phyloP scores from a whole-genome alignment of 1,140 invertebrate species.

The Brachionus rotundiformis region DNA sequence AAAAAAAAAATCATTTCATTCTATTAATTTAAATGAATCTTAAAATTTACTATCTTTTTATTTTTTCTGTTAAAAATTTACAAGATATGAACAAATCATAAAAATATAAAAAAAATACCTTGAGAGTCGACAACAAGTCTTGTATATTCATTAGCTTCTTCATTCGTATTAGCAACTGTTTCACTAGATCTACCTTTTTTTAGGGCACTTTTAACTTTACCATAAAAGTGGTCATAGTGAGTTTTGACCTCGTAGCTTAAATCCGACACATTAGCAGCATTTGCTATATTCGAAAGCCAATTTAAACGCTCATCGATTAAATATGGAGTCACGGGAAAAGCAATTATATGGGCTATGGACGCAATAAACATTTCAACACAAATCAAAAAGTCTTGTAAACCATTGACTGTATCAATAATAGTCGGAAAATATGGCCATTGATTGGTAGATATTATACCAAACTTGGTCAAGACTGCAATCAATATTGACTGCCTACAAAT shows the following conservation, averaged over 20 bases:
- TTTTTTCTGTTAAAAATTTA: too few species aligned
- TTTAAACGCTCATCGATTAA: constrained; percentile 58
- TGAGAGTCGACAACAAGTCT: constrained; percentile 21
- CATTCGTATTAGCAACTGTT: background rate
- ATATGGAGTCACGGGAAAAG: constrained; percentile 87
- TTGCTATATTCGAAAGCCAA: constrained; percentile 26
- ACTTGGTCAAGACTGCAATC: constrained; percentile 81
- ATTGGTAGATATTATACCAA: constrained; percentile 72
- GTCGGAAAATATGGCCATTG: constrained; percentile 53
- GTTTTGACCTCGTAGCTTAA: constrained; percentile 36
- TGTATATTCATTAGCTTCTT: constrained; percentile 13
- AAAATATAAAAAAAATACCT: background rate
- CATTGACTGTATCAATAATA: constrained; percentile 49
- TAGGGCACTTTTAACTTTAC: constrained; percentile 23
- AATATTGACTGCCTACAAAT: constrained; percentile 79
- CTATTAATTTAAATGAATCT: too few species aligned
- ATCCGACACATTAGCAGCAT: constrained; percentile 48
- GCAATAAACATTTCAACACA: constrained; percentile 97
- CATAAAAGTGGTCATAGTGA: constrained; percentile 40
- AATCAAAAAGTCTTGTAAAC: constrained; percentile 81
- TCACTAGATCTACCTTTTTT: background rate
- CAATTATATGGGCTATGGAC: constrained; percentile 88
- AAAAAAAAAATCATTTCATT: too few species aligned
- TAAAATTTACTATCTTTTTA: too few species aligned
- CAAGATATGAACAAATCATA: background rate